Base-by-base conservation (phyloP, 1,140 invertebrate genomes). In the Microplitis demolitor region DNA sequence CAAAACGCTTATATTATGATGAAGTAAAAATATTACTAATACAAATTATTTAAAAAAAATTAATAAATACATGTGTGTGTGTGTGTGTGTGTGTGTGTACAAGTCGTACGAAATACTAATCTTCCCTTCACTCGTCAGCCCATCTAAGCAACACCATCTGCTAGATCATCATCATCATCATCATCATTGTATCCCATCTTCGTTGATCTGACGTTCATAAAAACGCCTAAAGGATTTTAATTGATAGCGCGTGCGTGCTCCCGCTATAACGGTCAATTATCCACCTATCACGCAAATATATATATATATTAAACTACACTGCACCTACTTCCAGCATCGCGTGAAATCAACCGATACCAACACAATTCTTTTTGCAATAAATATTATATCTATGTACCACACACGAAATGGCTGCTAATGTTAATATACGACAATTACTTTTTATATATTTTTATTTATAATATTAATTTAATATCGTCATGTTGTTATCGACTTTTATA, bases 171-270 rank as follows among this genome's bases (percentile, higher is more conserved):
- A 13, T 50, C 53, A 34, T 24, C 60, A 37, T 35, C 34, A 69
- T 56, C 14, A 45, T 14, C 14, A 54, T 16, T 16, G 56, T 58
- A 58, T 24, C 56, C 16, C 33, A 8, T 63, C 35, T 51, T 61
- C 68, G 69, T 68, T 74, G 77, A 80, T 45, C 11, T 82, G 76
- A 78, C 77, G 69, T 68, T 73, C 11, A 35, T 66, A 73, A 64
- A 66, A 54, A 60, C 53, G 51, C 50, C 53, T n/a, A 14, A 72
- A 79, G 77, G 72, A 80, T 82, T 83, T 80, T 84, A 84, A 85
- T 85, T 83, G 78, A 76, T 71, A 72, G 78, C 50, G 50, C 66
- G 66, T 79, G 82, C 82, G 80, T 81, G 79, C 77, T 69, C 66
- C 69, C 62, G 69, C 56, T 66, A 16, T 37, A 24, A 33, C 24